Evolutionary conservation across 1,140 invertebrate species (phyloP), one percentile per base, ranked within the genome.

Genomic region (Macrobrachium rosenbergii): DNA sequence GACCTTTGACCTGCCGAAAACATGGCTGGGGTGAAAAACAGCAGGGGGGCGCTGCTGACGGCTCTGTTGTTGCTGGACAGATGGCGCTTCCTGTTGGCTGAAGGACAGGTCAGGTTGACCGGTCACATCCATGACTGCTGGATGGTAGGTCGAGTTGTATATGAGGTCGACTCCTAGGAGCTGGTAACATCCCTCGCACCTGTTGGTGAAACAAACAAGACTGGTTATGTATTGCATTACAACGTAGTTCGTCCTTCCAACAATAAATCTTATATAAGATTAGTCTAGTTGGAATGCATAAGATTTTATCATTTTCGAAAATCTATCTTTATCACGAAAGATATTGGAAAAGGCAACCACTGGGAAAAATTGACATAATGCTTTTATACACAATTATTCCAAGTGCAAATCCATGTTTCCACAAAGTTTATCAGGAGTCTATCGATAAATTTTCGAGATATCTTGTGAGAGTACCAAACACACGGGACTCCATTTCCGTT

Each of bases 51-150:
- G 2, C 52, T 52, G 52, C 52, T 52, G 28, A 37, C 28, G 28
- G 28, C 28, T 37, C 28, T 37, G 52, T 12, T 52, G 52, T 52
- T 52, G 52, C 7, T 52, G 52, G 52, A 52, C 12, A 12, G 52
- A 52, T 2, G 52, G 52, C 7, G 8, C 52, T 10, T n/a, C 37
- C 67, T 72, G 67, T 10, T 72, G 21, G 23, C 21, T 43, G 0
- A 80, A 64, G 23, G 84, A 86, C n/a, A 86, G 84, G 64, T 86
- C 84, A 17, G 84, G 84, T 60, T 86, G 84, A 7, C 84, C 84
- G 17, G 28, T 80, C 43, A 86, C 67, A 2, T 52, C 77, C 0
- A 86, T 59, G 52, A 86, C n/a, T 12, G 64, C 77, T 16, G 84
- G 84, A 28, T 80, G 28, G 84, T 69, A 86, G 64, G 63, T 79